Conservation (phyloP, 1,140 invertebrate genomes). For the Ctenoplectra terminalis region DNA sequence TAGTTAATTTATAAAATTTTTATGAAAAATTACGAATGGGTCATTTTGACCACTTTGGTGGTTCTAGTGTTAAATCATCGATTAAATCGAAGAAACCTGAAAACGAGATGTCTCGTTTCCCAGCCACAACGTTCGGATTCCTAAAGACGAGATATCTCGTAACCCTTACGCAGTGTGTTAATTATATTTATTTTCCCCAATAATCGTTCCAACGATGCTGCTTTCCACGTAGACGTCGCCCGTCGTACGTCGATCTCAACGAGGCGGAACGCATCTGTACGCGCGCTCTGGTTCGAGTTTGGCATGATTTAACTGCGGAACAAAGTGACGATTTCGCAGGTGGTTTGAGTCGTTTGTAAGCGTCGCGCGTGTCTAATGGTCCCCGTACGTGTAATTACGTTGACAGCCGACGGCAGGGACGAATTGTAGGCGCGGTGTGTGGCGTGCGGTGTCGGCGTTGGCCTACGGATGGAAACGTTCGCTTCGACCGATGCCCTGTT, state of each 20-base stretch:
- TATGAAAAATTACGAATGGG: too few species aligned
- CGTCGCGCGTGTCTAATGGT: conserved; percentile 68
- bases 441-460: conserved; percentile 43
- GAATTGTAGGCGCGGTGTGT: conserved; percentile 57
- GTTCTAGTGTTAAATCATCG: too few species aligned
- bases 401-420: conserved; percentile 58
- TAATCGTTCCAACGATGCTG: background rate
- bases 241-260: conserved; percentile 10
- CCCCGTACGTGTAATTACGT: conserved; percentile 68
- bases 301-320: conserved; percentile 64
- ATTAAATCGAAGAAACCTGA: too few species aligned
- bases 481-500: conserved; percentile 48
- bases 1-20: too few species aligned
- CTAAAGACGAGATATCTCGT: too few species aligned
- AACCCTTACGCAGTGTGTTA: too few species aligned
- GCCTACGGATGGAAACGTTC: conserved; percentile 40
- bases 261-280: conserved; percentile 20
- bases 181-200: background rate
- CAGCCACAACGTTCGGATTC: too few species aligned
- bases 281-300: conserved; percentile 12
- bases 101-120: too few species aligned
- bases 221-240: background rate
- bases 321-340: conserved; percentile 69
- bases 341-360: conserved; percentile 63
- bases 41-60: too few species aligned